phyloP scores from a whole-genome alignment of 2,888 invertebrate genomes.

The Monopis laevigella region DNA sequence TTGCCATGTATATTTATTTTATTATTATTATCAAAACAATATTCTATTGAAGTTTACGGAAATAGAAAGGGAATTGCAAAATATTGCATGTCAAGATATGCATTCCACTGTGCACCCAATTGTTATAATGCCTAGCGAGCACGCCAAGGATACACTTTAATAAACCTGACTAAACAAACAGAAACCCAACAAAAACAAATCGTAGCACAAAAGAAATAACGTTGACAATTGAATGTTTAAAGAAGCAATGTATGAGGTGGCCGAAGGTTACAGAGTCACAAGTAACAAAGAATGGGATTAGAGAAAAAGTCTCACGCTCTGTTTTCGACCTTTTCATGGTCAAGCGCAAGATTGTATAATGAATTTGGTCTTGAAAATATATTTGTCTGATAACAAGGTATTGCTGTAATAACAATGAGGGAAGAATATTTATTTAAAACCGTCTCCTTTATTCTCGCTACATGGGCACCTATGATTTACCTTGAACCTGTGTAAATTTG shows the following conservation, averaged over 20 bases:
- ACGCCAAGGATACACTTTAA: conserved; percentile 4
- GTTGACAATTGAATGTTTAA: no score
- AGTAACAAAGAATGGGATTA: conserved; percentile 3
- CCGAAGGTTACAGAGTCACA: neutral
- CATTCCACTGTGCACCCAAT: neutral
- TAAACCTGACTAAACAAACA: neutral
- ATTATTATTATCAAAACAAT: neutral
- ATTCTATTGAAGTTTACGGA: neutral
- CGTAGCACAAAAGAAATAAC: neutral
- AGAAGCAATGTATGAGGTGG: neutral
- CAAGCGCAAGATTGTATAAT: conserved; percentile 2
- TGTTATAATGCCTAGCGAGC: neutral
- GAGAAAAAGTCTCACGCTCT: conserved; percentile 4
- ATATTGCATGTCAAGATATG: neutral
- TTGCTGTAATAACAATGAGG: no score
- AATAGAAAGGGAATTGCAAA: neutral
- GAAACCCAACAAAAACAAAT: neutral
- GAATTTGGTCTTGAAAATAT: no score
- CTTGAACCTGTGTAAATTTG: no score
- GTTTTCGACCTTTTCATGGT: conserved; percentile 2
- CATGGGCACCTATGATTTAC: no score
- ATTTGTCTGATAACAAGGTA: no score
- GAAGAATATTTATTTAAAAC: no score
- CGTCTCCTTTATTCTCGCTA: no score
- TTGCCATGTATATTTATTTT: no score